Evolutionary conservation across 2,113 vertebrate species (phyloP), one percentile per base, ranked within the genome.

Genomic region (Thermophis baileyi): DNA sequence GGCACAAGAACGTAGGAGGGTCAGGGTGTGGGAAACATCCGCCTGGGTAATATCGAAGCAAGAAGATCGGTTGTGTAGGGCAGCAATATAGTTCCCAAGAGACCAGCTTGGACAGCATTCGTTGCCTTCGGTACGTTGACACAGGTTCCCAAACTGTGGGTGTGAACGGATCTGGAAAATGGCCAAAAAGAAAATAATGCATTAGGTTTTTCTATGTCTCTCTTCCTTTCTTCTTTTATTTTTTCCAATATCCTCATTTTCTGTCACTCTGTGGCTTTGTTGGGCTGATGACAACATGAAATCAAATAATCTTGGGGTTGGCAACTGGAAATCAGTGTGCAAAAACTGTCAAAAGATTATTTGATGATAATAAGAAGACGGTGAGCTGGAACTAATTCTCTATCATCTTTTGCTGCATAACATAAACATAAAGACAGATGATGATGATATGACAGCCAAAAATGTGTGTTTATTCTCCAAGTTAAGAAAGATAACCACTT

Each of bases 91-190:
- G 97, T 99, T 99, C 96, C 99, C 99, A 95, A 99, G 97, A 88
- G 99, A 99, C 99, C 99, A 99, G 97, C 99, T 99, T 1, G 99
- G 99, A 96, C 99, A 99, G 96, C 99, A 99, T 93, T 98, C 97
- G 0, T 98, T 97, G 63, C 96, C 93, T 47, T 97, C 96, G 0
- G 98, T 98, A 25, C 98, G 98, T 95, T 98, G 98, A 96, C 99
- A 99, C 94, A 99, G 97, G 81, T 98, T 97, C 96, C 98, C 98
- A 92, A 99, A 99, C 54, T 95, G 97, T 87, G 98, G 92, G 0
- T 99, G 98, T 74, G 99, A 99, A 92, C 98, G 98, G 88, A 99
- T 99, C 99, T 99, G 98, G 85, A 97, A 97, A 93, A 96, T 25
- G 95, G 81, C 14, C 0, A 63, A 63, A 49, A 60, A 50, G 40